A percentile compares a stretch with the other conserved stretches of the same genome.
Conservation (phyloP, 2,797 vertebrate species). For the Novumbra hubbsi region DNA sequence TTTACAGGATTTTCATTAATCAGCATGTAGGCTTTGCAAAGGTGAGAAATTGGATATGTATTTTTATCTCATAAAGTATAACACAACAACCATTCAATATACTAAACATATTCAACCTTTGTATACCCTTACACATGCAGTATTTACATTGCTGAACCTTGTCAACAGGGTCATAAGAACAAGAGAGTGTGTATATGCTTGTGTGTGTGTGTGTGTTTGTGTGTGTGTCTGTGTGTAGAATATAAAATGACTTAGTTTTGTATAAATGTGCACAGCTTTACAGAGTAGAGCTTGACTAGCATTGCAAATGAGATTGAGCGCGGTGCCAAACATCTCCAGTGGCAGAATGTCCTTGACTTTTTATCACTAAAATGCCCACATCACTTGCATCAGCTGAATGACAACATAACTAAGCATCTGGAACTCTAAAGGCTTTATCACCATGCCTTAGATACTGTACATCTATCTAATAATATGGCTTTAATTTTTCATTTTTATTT, state of each 20-base stretch:
- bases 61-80: constrained; percentile 50
- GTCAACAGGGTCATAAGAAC: constrained; percentile 15
- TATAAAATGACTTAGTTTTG: constrained; percentile 35
- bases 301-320: not conserved
- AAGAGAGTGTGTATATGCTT: constrained; percentile 26
- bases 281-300: constrained; percentile 35
- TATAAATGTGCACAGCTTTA: constrained; percentile 31
- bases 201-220: constrained; percentile 23
- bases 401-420: constrained; percentile 14
- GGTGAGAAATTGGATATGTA: constrained; percentile 51
- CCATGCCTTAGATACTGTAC: constrained; percentile 11
- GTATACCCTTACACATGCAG: constrained; percentile 67
- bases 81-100: constrained; percentile 62
- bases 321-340: constrained; percentile 26
- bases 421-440: constrained; percentile 13
- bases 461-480: constrained; percentile 53
- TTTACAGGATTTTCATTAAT: constrained; percentile 42
- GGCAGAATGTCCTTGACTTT: constrained; percentile 1
- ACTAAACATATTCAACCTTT: constrained; percentile 64
- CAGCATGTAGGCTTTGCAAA: constrained; percentile 41
- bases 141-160: constrained; percentile 64
- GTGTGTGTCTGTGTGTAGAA: constrained; percentile 21
- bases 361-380: constrained; percentile 20
- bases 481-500: constrained; percentile 48
- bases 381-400: constrained; percentile 3